Percentiles rank a stretch among this genome's conserved stretches.
phyloP scores from a whole-genome alignment of 2,797 vertebrate species.

The Pseudotriccus pelzelni region DNA sequence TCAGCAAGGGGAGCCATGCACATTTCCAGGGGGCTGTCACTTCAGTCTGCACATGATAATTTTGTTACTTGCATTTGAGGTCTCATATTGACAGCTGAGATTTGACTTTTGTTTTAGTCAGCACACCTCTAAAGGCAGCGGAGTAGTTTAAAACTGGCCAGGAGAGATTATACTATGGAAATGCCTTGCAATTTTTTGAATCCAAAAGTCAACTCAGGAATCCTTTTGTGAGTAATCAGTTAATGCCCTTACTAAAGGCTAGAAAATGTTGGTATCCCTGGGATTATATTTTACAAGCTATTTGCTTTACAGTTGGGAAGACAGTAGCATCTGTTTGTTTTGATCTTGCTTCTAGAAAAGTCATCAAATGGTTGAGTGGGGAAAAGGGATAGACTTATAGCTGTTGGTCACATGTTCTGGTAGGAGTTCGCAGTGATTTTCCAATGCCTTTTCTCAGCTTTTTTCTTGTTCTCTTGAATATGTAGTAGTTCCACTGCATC shows the following conservation, averaged over 20 bases:
- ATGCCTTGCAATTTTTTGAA: neutral
- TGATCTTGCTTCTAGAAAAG: neutral
- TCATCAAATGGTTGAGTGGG: neutral
- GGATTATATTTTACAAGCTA: neutral
- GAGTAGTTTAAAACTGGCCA: neutral
- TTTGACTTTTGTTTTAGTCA: neutral
- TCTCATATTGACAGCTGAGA: neutral
- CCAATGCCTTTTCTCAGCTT: neutral
- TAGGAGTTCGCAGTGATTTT: neutral
- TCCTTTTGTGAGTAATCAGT: neutral
- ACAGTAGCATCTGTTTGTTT: neutral
- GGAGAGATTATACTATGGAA: neutral
- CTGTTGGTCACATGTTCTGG: neutral
- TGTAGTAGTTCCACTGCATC: neutral
- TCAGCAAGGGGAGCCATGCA: neutral
- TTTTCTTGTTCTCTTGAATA: slow-evolving; percentile 16
- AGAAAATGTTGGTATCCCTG: neutral
- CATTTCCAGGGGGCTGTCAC: neutral
- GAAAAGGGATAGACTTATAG: neutral
- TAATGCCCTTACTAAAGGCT: neutral
- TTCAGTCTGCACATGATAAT: neutral
- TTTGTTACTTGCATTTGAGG: neutral
- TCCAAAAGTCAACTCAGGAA: slow-evolving; percentile 15
- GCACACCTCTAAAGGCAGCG: neutral
- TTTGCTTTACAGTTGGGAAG: neutral